Conservation (phyloP, 2,797 vertebrate species). For the Sebastes nivosus region DNA sequence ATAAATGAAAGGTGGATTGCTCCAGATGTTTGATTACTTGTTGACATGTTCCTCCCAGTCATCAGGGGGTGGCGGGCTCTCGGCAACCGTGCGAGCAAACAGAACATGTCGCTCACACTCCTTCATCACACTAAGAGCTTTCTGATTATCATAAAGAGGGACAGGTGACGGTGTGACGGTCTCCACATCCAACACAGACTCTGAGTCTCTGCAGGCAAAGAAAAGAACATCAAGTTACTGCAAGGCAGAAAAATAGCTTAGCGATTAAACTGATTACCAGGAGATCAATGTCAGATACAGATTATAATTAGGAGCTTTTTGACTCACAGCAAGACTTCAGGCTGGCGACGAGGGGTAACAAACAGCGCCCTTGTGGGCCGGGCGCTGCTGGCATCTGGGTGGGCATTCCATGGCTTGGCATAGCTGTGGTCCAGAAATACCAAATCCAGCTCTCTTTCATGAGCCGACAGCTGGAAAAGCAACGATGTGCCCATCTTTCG, state of each 20-base stretch:
- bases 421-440: slow-evolving; percentile 97
- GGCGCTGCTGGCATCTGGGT: slow-evolving; percentile 95
- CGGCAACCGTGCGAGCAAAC: slow-evolving; percentile 94
- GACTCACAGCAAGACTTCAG: slow-evolving; percentile 87
- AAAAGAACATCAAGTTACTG: neutral
- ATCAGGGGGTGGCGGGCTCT: slow-evolving; percentile 92
- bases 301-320: neutral
- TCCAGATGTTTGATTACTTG: slow-evolving; percentile 82
- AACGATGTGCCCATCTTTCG: slow-evolving; percentile 95
- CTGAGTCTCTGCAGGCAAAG: slow-evolving; percentile 85
- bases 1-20: neutral
- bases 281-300: neutral
- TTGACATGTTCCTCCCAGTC: slow-evolving; percentile 98
- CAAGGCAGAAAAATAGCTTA: neutral
- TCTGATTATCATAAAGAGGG: slow-evolving; percentile 96
- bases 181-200: slow-evolving; percentile 92
- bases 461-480: slow-evolving; percentile 93
- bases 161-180: slow-evolving; percentile 85
- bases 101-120: slow-evolving; percentile 97
- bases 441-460: slow-evolving; percentile 93
- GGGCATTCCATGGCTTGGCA: slow-evolving; percentile 96
- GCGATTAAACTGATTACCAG: neutral
- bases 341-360: slow-evolving; percentile 89
- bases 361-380: slow-evolving; percentile 94
- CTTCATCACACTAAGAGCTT: slow-evolving; percentile 96